Evolutionary conservation across 2,888 invertebrate species (phyloP), one percentile per base, ranked within the genome.

Genomic region (Tuta absoluta): DNA sequence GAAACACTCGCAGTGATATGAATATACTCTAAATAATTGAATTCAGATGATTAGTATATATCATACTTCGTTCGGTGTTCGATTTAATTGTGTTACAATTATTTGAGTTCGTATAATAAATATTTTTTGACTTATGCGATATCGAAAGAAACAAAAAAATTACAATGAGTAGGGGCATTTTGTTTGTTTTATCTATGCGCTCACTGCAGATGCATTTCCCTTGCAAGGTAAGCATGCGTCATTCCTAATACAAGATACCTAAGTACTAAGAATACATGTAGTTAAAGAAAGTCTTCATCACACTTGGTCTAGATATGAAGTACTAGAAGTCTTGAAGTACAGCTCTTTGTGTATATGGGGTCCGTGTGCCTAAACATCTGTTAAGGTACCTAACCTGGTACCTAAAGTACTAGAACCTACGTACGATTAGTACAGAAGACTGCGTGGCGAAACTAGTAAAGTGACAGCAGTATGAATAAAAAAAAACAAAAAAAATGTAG

Each of bases 251-350:
- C 53, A 56, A 69, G 65, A 66, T 71, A 63, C 66, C 72, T 73
- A 73, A 66, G 66, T 71, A 81, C 77, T 67, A 79, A 81, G 79
- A 67, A n/a, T 71, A 28, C 79, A 82, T 72, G 67, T 23, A 38
- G 33, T 38, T 21, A 66, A 71, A 72, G 71, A 62, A n/a, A 62
- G 58, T 41, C 51, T 60, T 23, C 23, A 61, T 24, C 68, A 67
- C 58, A 41, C 68, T 72, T 68, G 67, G 57, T 38, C 68, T 72
- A 72, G 68, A 71, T 71, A 41, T 41, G 71, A 66, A 45, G 45
- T 45, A 17, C 67, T 68, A 63, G 56, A 66, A 61, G 56, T 64
- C 45, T 28, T 65, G 11, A 60, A 61, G 53, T 33, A 11, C 33
- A 28, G 64, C 53, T 64, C 66, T 65, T 24, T 23, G 49, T 62